phyloP scores from a whole-genome alignment of 2,888 invertebrate species.

The Drosophila villosipedis region DNA sequence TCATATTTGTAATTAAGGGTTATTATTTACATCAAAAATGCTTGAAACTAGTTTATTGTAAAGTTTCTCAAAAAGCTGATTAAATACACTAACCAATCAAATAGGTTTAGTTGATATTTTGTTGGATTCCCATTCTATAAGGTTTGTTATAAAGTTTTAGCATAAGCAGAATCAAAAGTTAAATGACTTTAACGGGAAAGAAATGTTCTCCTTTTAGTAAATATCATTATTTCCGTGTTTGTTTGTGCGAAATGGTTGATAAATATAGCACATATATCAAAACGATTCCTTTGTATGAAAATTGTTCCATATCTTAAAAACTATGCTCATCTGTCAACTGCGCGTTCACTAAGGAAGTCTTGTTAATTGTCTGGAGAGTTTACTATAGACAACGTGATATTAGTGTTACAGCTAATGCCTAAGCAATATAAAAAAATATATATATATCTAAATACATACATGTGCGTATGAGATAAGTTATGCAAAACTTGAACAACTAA shows the following conservation, averaged over 20 bases:
- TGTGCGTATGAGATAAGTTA: slow-evolving; percentile 37
- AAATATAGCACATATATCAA: not conserved
- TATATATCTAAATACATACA: slow-evolving; percentile 35
- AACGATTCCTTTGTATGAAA: not conserved
- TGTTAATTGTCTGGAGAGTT: slow-evolving; percentile 16
- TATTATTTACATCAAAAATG: not conserved
- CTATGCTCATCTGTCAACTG: not conserved
- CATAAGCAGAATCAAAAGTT: not conserved
- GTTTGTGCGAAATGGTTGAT: not conserved
- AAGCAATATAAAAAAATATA: slow-evolving; percentile 39
- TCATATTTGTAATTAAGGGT: not conserved
- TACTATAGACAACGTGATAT: slow-evolving; percentile 60
- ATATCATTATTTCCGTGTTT: not conserved
- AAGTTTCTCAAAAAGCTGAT: not conserved
- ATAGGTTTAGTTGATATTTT: not conserved
- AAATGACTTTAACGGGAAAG: not conserved
- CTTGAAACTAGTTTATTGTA: not conserved
- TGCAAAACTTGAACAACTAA: slow-evolving; percentile 24
- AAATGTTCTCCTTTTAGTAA: not conserved
- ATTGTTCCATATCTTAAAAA: slow-evolving; percentile 14
- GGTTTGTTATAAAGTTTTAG: not conserved
- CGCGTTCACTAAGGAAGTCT: not conserved
- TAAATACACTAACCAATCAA: not conserved
- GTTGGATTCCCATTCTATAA: not conserved
- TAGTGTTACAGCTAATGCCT: slow-evolving; percentile 56